These are phyloP conservation scores for Ptychadena robeensis DNA, from an alignment of 2,797 vertebrate species.

Conservation along the genomic window DNA sequence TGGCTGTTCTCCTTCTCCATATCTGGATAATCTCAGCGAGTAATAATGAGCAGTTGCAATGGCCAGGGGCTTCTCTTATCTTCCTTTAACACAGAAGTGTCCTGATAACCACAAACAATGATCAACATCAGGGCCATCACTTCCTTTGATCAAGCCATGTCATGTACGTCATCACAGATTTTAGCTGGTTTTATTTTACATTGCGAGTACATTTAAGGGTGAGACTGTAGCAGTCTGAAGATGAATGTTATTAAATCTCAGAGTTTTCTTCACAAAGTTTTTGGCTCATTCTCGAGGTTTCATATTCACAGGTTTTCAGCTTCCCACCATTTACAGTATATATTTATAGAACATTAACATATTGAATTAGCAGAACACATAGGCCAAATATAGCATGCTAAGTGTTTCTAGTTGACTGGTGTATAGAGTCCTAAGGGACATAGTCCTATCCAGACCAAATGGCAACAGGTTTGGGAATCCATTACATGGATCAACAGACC, in stretches of 20 bases:
- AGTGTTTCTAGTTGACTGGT: constrained; percentile 30
- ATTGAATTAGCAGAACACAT: constrained; percentile 10
- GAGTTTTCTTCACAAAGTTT: background rate
- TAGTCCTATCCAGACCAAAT: constrained; percentile 23
- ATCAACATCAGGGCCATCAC: background rate
- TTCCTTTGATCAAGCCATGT: background rate
- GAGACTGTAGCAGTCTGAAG: background rate
- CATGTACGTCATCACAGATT: background rate
- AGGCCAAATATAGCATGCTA: constrained; percentile 34
- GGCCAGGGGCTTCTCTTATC: background rate
- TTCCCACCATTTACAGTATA: constrained; percentile 1
- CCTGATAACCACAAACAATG: background rate
- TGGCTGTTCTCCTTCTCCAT: no score
- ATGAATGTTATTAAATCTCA: background rate
- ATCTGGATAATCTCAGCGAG: background rate
- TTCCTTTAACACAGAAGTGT: background rate
- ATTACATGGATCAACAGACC: background rate
- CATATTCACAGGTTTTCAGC: background rate
- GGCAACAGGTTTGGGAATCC: background rate
- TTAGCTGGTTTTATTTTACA: background rate
- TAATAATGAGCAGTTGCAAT: background rate
- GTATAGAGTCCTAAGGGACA: constrained; percentile 14
- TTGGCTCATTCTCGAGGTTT: background rate
- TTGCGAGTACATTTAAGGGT: background rate
- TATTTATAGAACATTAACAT: constrained; percentile 13